Conservation (phyloP, 2,888 invertebrate genomes). For the Leucania comma region DNA sequence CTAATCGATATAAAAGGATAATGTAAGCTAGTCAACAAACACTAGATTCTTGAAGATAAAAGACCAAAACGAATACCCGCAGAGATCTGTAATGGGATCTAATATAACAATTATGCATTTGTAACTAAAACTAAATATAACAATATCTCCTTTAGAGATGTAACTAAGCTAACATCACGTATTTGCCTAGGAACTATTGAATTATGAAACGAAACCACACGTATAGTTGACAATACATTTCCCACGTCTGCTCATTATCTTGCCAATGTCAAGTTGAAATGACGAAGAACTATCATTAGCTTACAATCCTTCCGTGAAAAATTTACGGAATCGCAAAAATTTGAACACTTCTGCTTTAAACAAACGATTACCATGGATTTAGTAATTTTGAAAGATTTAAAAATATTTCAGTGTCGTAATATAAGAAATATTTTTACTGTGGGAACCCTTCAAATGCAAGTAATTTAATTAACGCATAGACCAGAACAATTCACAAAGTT, state of each 20-base stretch:
- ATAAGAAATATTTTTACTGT: slow-evolving; percentile 9
- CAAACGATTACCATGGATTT: neutral
- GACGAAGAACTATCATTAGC: slow-evolving; percentile 33
- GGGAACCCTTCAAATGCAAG: neutral
- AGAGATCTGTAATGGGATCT: neutral
- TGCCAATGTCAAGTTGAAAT: slow-evolving; percentile 61
- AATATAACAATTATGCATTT: neutral
- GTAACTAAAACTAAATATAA: slow-evolving; percentile 1
- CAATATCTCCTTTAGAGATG: slow-evolving; percentile 15
- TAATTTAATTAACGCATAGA: neutral
- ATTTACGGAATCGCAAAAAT: slow-evolving; percentile 4
- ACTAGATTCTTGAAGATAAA: too few species aligned
- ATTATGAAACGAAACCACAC: slow-evolving; percentile 41
- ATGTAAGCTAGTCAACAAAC: too few species aligned
- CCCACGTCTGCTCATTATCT: slow-evolving; percentile 58
- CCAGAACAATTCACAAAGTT: neutral
- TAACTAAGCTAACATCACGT: slow-evolving; percentile 40
- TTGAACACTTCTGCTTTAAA: neutral
- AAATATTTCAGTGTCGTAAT: neutral
- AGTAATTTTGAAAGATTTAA: slow-evolving; percentile 12
- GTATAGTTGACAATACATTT: slow-evolving; percentile 48
- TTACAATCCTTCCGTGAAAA: slow-evolving; percentile 44
- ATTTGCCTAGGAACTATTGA: slow-evolving; percentile 33
- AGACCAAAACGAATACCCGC: too few species aligned
- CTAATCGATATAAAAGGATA: too few species aligned